A percentile compares a stretch with the other conserved stretches of the same genome.
phyloP scores from a whole-genome alignment of 2,797 vertebrate species.

The Trichosurus vulpecula region DNA sequence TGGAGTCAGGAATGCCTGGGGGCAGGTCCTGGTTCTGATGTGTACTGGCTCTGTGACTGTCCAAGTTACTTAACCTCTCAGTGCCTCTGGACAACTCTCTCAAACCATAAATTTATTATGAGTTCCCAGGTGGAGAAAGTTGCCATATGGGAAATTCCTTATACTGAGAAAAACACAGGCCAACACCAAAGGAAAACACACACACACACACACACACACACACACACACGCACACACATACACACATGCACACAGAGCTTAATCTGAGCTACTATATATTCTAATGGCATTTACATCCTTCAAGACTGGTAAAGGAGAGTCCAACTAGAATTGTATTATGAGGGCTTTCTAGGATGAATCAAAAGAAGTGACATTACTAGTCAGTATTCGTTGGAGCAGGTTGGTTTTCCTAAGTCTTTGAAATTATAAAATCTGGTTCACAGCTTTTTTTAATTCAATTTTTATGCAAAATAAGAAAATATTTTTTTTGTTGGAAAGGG shows the following conservation, averaged over 20 bases:
- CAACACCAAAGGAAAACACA: not conserved
- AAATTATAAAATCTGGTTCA: constrained; percentile 54
- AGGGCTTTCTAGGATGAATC: constrained; percentile 54
- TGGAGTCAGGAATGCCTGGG: not conserved
- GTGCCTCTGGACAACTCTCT: not conserved
- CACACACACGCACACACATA: not conserved
- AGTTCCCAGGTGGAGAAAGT: not conserved
- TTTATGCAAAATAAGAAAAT: constrained; percentile 61
- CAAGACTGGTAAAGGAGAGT: not conserved
- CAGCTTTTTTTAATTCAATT: not conserved
- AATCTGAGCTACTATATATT: not conserved
- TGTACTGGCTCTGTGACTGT: not conserved
- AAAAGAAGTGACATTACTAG: constrained; percentile 47
- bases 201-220: too few relatives aligned
- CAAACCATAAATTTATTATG: not conserved
- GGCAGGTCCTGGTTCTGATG: not conserved
- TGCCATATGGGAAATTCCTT: not conserved
- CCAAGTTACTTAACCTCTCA: not conserved
- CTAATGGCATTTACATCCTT: not conserved
- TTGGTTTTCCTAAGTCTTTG: constrained; percentile 69
- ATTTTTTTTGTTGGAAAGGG: constrained; percentile 40
- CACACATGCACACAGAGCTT: not conserved
- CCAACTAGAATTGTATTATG: not conserved
- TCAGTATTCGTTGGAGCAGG: constrained; percentile 4
- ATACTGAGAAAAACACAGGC: not conserved